Conservation (phyloP, 2,797 vertebrate species). For the Lithobates sylvaticus region DNA sequence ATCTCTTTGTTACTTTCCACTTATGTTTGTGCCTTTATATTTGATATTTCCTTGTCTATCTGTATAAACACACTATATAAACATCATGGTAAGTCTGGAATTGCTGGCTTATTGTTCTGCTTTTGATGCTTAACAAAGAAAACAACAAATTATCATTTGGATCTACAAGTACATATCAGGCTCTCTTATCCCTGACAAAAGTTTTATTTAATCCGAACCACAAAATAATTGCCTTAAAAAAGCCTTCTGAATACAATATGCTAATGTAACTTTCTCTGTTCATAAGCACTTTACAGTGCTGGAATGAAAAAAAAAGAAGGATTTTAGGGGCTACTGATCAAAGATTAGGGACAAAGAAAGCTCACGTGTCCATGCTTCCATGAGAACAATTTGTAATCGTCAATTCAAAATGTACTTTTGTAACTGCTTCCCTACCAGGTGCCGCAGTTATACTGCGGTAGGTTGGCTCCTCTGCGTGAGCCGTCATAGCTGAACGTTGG, state of each 20-base stretch:
- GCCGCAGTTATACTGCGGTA: too few relatives aligned
- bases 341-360: slow-evolving; percentile 10
- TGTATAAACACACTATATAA: slow-evolving; percentile 28
- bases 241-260: slow-evolving; percentile 44
- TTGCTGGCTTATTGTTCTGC: slow-evolving; percentile 30
- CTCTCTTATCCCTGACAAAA: slow-evolving; percentile 29
- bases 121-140: slow-evolving; percentile 53
- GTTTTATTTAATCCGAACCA: slow-evolving; percentile 55
- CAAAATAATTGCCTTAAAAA: slow-evolving; percentile 54
- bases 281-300: background rate
- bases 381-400: background rate
- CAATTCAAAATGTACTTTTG: too few relatives aligned
- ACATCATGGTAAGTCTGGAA: slow-evolving; percentile 18
- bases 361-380: background rate
- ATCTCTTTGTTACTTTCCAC: slow-evolving; percentile 30
- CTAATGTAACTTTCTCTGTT: slow-evolving; percentile 12
- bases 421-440: too few relatives aligned
- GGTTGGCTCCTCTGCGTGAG: too few relatives aligned
- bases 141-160: slow-evolving; percentile 46
- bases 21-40: slow-evolving; percentile 32
- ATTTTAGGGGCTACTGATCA: slow-evolving; percentile 44
- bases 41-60: slow-evolving; percentile 39
- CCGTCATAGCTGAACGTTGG: too few relatives aligned
- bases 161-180: slow-evolving; percentile 30
- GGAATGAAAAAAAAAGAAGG: slow-evolving; percentile 1